phyloP scores from a whole-genome alignment of 2,797 vertebrate species.

The Saguinus oedipus region DNA sequence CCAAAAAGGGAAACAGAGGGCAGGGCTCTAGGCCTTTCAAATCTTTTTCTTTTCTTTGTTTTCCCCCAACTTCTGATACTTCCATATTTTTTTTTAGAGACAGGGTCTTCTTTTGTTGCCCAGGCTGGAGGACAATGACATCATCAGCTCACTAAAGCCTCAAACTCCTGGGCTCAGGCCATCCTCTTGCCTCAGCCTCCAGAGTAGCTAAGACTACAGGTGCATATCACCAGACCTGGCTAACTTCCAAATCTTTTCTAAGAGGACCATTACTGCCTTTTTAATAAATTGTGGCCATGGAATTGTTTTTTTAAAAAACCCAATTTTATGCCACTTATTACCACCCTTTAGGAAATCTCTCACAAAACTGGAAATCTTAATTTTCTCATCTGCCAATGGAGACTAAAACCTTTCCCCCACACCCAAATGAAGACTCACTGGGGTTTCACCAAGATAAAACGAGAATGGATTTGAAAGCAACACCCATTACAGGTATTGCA shows the following conservation, averaged over 20 bases:
- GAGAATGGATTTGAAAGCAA: not conserved
- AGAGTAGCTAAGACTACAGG: not conserved
- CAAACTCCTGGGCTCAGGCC: not conserved
- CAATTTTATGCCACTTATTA: not conserved
- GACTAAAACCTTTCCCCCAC: not conserved
- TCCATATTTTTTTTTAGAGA: not conserved
- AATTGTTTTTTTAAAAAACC: not conserved
- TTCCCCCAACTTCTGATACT: not conserved
- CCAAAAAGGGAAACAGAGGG: not conserved
- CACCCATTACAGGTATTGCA: not conserved
- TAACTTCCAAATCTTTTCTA: not conserved
- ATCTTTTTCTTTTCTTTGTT: not conserved
- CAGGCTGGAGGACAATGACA: not conserved
- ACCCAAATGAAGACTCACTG: not conserved
- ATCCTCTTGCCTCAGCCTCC: not conserved
- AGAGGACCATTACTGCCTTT: not conserved
- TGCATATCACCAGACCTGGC: not conserved
- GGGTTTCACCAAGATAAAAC: not conserved
- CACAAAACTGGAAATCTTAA: not conserved
- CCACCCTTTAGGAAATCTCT: not conserved
- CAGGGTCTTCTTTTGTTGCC: not conserved
- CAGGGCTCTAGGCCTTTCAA: not conserved
- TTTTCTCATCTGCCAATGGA: not conserved
- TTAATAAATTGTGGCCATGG: not conserved
- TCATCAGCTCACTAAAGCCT: not conserved